Evolutionary conservation across 2,113 vertebrate species (phyloP), one percentile per base, ranked within the genome.

Genomic region (Rissa tridactyla): DNA sequence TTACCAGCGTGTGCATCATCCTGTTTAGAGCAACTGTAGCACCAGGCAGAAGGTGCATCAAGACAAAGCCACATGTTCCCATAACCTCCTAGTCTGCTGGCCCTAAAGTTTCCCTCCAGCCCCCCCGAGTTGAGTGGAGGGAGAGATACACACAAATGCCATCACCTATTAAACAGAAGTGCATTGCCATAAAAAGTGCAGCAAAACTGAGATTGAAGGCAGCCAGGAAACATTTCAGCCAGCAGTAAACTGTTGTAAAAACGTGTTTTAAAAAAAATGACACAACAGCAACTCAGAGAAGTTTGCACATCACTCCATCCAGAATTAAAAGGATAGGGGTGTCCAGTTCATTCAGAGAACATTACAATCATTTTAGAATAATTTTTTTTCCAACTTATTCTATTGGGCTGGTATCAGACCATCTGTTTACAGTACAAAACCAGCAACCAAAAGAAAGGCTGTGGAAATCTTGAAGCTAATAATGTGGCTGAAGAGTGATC

Each of bases 211-310:
- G 52, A 72, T 0, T 29, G 38, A 88, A 80, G 54, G 42, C 26
- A 93, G 58, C 3, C 49, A 72, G 2, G 2, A 82, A 55, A 72
- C 76, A 60, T 9, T 44, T 62, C 58, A 90, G 51, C 10, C 84
- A 88, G 42, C 15, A 42, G 9, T 34, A 47, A 83, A 86, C 8
- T 32, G 26, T 4, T 42, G 9, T 15, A 77, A 88, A 61, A n/a
- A 86, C 15, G 14, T 1, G 2, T 32, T 51, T 34, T 13, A 7
- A 61, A 69, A 69, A 79, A 92, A 87, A 51, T 4, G 2, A 55
- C 34, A 92, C 0, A 0, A 26, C 0, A 71, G 26, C 52, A 79
- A 52, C 27, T 70, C 27, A 40, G 32, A 2, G 26, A 44, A 29
- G 26, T 65, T 68, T 77, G 49, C 16, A 49, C 22, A 85, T 19